Base-by-base conservation (phyloP, 1,140 invertebrate species). In the Leptoteleia sp. region DNA sequence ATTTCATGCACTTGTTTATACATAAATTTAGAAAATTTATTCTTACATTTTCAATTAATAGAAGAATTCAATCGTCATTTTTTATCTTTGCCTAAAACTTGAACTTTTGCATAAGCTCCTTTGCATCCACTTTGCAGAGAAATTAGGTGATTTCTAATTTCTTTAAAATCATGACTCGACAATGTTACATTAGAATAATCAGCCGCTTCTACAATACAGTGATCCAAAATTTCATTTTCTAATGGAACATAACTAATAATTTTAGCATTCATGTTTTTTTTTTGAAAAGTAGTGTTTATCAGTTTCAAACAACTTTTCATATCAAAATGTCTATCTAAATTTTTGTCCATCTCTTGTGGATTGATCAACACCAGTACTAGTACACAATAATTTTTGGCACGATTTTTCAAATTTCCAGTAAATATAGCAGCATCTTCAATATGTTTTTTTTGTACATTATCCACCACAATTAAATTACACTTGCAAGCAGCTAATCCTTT, bases 61-160 rank as follows among this genome's bases (percentile, higher is more conserved):
- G n/a, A n/a, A n/a, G n/a, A n/a, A n/a, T n/a, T n/a, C n/a, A n/a
- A n/a, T 65, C 31, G 4, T 31, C 25, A 76, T 7, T 76, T 19
- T 62, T 59, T 52, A 59, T 38, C 57, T 43, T 78, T 79, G 42
- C 54, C 59, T 8, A 84, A 15, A 40, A 88, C 9, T 43, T 86
- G 84, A 8, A 88, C 82, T 57, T 89, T 88, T 0, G 84, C 72
- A n/a, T 85, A 80, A n/a, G 84, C 86, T 17, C 87, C 83, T 38
- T 89, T 89, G n/a, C 88, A 89, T 3, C 88, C 88, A 54, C 79
- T 85, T 12, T 82, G 68, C 4, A 65, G 37, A 3, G 4, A 19
- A 3, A 83, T 3, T 27, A 90, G 72, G 38, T 71, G 50, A 4
- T 73, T 11, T 22, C 73, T 81, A 9, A 89, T 54, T 37, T 81